Evolutionary conservation across 2,888 invertebrate genomes (phyloP).

Genomic region (Himalopsyche tibetana): DNA sequence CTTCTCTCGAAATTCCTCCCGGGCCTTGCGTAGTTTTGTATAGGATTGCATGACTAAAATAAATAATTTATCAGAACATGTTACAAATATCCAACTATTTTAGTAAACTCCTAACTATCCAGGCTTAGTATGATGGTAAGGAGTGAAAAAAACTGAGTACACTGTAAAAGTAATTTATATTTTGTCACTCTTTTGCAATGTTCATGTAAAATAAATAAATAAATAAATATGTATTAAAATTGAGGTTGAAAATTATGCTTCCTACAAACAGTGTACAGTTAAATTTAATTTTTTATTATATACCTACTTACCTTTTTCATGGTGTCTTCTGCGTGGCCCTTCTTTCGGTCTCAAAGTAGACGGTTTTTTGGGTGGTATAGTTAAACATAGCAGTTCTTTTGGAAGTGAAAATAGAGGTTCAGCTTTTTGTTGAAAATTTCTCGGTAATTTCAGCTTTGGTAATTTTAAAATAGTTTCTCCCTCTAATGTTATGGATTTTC

Average conservation of each 20-base stretch:
- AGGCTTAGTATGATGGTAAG: too few relatives aligned
- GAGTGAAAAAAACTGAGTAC: too few relatives aligned
- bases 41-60: conserved; percentile 80
- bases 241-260: too few relatives aligned
- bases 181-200: too few relatives aligned
- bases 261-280: not conserved
- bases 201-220: too few relatives aligned
- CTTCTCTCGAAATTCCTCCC: conserved; percentile 89
- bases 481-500: conserved; percentile 73
- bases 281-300: not conserved
- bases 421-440: conserved; percentile 76
- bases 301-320: conserved; percentile 54
- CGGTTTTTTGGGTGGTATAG: conserved; percentile 63
- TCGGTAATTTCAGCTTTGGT: conserved; percentile 76
- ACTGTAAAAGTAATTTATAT: too few relatives aligned
- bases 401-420: conserved; percentile 81
- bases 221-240: too few relatives aligned
- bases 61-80: not conserved
- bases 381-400: conserved; percentile 75
- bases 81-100: too few relatives aligned
- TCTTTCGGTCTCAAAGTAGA: conserved; percentile 72
- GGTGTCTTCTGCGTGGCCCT: conserved; percentile 50
- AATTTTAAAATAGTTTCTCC: conserved; percentile 77
- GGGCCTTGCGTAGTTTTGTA: conserved; percentile 82
- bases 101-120: not conserved